Evolutionary conservation across 2,797 vertebrate species (phyloP).

Genomic region (Pteropus rufus): DNA sequence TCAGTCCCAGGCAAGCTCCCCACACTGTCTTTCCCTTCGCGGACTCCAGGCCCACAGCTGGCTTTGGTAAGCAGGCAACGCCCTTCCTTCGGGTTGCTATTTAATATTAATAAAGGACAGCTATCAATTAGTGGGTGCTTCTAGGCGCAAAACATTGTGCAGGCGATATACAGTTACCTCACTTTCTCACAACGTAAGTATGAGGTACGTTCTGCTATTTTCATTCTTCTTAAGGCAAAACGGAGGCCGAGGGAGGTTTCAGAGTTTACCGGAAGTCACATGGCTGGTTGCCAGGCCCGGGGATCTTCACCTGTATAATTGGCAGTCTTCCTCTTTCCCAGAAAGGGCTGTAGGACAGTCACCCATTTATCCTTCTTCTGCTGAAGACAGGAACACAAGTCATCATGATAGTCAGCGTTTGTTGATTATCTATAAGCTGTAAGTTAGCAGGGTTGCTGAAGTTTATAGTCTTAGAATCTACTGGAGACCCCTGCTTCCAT

Average conservation of each 20-base stretch:
- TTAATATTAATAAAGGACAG: background rate
- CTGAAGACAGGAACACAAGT: background rate
- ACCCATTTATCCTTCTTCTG: background rate
- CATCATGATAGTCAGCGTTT: background rate
- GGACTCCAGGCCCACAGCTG: background rate
- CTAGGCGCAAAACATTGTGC: background rate
- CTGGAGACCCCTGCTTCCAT: background rate
- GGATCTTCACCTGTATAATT: background rate
- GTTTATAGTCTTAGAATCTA: background rate
- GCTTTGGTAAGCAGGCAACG: background rate
- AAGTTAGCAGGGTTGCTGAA: background rate
- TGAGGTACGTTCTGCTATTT: background rate
- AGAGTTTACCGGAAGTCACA: background rate
- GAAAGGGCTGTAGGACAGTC: background rate
- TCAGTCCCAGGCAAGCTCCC: background rate
- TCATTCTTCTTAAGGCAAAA: background rate
- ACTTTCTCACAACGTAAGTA: background rate
- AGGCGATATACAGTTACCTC: background rate
- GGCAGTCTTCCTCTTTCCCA: background rate
- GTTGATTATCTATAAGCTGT: background rate
- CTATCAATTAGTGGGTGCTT: background rate
- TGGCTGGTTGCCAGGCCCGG: background rate
- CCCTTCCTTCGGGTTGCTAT: background rate
- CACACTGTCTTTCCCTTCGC: too few species aligned
- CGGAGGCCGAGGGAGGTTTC: background rate